A percentile compares a stretch with the other conserved stretches of the same genome.
phyloP scores from a whole-genome alignment of 2,888 invertebrate species.

The Sesamia inferens region DNA sequence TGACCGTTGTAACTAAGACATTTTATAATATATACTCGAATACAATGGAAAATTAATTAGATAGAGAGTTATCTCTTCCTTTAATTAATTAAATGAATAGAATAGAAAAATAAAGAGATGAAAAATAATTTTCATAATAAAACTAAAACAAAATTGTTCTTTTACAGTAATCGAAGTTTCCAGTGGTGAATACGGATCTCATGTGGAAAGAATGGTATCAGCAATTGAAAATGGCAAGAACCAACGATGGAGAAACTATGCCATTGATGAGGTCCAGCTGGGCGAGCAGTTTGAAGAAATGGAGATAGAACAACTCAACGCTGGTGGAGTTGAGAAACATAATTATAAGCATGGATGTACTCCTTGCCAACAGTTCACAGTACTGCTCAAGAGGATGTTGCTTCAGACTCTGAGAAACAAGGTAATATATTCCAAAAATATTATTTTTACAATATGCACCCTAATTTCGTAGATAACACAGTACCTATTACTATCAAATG shows the following conservation, averaged over 20 bases:
- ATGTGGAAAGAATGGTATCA: constrained; percentile 92
- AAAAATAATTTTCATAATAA: neutral
- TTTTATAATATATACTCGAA: too few species aligned
- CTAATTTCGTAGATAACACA: too few species aligned
- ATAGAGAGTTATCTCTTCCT: too few species aligned
- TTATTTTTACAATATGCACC: neutral
- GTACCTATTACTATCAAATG: too few species aligned
- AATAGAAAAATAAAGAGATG: too few species aligned
- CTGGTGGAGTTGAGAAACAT: constrained; percentile 85
- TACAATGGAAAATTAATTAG: neutral
- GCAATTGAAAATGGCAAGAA: constrained; percentile 92
- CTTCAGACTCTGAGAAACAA: constrained; percentile 94
- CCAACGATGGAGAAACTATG: constrained; percentile 87
- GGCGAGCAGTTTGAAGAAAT: constrained; percentile 66
- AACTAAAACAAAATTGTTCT: neutral
- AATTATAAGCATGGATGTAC: constrained; percentile 90
- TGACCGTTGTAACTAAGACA: neutral
- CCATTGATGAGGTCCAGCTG: constrained; percentile 63
- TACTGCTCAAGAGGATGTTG: constrained; percentile 92
- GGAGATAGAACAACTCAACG: constrained; percentile 84
- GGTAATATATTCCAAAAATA: constrained; percentile 73
- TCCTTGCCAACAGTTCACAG: constrained; percentile 92
- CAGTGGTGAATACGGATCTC: constrained; percentile 94
- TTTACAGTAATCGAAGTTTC: constrained; percentile 94
- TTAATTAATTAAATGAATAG: too few species aligned